phyloP scores from a whole-genome alignment of 2,113 vertebrate genomes.

The Ptilorrhoa leucosticta region DNA sequence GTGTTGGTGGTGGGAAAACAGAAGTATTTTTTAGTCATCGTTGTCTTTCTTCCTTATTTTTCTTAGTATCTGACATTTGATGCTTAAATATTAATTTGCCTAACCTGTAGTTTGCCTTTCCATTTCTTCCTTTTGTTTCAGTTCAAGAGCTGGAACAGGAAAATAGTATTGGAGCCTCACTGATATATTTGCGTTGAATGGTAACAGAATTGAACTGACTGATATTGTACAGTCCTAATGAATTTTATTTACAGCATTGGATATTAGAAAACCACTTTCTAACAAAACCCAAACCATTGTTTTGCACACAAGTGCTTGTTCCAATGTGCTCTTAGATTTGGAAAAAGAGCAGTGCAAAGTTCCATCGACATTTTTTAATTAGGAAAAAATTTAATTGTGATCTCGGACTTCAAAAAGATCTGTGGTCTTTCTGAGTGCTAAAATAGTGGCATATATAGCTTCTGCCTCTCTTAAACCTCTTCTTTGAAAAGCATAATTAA shows the following conservation, averaged over 20 bases:
- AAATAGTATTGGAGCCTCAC: neutral
- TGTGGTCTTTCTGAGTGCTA: neutral
- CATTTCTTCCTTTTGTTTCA: constrained; percentile 14
- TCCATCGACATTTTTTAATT: neutral
- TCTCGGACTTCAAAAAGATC: neutral
- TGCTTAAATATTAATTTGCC: neutral
- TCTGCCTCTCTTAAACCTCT: neutral
- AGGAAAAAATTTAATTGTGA: neutral
- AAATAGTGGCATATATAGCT: neutral
- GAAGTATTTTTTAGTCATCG: neutral
- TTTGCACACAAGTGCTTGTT: neutral
- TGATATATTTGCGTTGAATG: neutral
- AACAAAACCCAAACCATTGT: neutral
- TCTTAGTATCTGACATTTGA: neutral
- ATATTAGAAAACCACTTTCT: constrained; percentile 39
- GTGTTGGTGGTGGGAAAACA: neutral
- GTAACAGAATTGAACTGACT: constrained; percentile 26
- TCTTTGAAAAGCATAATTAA: neutral
- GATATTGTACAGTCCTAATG: neutral
- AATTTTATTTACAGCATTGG: constrained; percentile 37
- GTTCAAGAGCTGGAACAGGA: neutral
- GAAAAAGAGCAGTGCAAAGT: neutral
- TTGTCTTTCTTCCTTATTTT: neutral
- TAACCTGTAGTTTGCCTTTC: neutral
- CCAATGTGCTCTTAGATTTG: neutral